Evolutionary conservation across 2,113 vertebrate species (phyloP).

Genomic region (Columba janthina): DNA sequence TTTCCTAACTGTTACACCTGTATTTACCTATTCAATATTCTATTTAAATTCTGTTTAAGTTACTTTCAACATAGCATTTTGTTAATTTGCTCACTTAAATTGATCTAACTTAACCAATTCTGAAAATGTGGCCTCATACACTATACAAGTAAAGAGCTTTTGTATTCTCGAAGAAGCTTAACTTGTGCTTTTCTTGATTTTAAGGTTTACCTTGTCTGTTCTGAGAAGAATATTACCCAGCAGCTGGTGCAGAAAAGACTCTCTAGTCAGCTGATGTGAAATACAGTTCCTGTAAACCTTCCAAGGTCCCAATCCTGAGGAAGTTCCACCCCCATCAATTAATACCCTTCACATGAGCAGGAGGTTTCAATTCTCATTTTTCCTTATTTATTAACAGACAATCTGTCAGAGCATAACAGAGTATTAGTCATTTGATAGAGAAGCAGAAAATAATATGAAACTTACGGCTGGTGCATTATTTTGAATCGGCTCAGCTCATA

Average conservation of each 20-base stretch:
- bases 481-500: conserved; percentile 80
- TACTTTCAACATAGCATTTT: background rate
- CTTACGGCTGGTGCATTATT: conserved; percentile 82
- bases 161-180: background rate
- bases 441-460: conserved; percentile 32
- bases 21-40: background rate
- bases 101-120: background rate
- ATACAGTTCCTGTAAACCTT: background rate
- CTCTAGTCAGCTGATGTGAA: background rate
- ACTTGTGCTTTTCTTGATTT: background rate
- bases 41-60: background rate
- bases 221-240: background rate
- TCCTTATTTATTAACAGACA: background rate
- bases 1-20: background rate
- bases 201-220: background rate
- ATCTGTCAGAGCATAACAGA: background rate
- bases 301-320: background rate
- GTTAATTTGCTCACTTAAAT: background rate
- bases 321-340: background rate
- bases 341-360: background rate
- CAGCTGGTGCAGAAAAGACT: background rate
- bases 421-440: background rate
- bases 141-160: background rate
- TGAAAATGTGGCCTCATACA: background rate
- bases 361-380: background rate